Conservation (phyloP, 2,888 invertebrate genomes). For the Drosophila maculinotata region DNA sequence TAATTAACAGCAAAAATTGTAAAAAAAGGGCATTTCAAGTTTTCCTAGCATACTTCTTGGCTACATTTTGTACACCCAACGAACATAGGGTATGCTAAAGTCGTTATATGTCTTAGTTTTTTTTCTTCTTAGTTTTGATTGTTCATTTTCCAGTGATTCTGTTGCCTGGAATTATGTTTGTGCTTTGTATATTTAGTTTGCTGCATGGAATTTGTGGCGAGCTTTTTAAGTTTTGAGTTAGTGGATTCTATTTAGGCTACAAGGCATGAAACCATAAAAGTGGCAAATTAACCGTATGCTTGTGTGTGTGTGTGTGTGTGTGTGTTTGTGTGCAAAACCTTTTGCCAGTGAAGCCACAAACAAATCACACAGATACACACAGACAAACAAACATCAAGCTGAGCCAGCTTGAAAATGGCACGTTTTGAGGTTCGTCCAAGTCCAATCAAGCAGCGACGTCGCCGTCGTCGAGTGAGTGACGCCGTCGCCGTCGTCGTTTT, state of each 20-base stretch:
- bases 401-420: conserved; percentile 74
- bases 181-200: conserved; percentile 10
- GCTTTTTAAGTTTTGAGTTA: conserved; percentile 14
- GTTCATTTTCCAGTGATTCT: conserved; percentile 11
- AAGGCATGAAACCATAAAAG: conserved; percentile 83
- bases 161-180: conserved; percentile 3
- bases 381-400: conserved; percentile 53
- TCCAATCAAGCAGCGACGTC: conserved; percentile 71
- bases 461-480: conserved; percentile 37
- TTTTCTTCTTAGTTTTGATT: conserved; percentile 4
- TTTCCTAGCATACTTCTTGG: conserved; percentile 21
- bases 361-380: conserved; percentile 44
- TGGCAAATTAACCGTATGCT: conserved; percentile 80
- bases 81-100: conserved; percentile 9
- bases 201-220: conserved; percentile 29
- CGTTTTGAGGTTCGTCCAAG: conserved; percentile 79
- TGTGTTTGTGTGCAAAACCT: conserved; percentile 47
- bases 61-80: neutral
- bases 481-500: conserved; percentile 12
- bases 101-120: neutral
- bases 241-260: conserved; percentile 33
- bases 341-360: conserved; percentile 72
- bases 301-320: conserved; percentile 22
- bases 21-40: too few species aligned
- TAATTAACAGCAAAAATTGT: too few species aligned